phyloP scores from a whole-genome alignment of 53 echinoderm and acorn worm species.

The Zoroaster sp. region DNA sequence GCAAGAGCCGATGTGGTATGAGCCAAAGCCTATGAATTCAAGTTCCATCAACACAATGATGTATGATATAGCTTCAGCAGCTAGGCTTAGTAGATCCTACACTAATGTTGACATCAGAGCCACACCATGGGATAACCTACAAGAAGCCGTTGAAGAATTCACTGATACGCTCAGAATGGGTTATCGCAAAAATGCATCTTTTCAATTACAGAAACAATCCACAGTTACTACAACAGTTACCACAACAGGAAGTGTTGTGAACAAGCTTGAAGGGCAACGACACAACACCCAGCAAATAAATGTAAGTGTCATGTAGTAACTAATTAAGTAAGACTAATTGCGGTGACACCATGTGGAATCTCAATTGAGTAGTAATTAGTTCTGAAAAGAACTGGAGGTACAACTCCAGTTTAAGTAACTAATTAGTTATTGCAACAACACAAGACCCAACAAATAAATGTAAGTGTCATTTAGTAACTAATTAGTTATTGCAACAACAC shows the following conservation, averaged over 20 bases:
- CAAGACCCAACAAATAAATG: background rate
- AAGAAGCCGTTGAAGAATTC: constrained; percentile 44
- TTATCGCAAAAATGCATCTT: background rate
- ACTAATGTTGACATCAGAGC: constrained; percentile 39
- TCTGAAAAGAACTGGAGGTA: no score
- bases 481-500: no score
- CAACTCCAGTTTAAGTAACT: no score
- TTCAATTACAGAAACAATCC: background rate
- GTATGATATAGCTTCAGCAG: constrained; percentile 19
- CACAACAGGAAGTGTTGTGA: background rate
- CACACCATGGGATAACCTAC: background rate
- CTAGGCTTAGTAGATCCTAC: constrained; percentile 11
- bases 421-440: no score
- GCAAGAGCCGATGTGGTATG: constrained; percentile 8
- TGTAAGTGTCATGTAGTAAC: no score
- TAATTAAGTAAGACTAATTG: no score
- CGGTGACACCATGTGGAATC: no score
- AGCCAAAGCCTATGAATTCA: background rate
- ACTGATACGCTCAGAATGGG: background rate
- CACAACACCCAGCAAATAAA: background rate
- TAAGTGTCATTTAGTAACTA: no score
- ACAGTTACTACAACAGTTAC: background rate
- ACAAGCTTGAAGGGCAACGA: no score
- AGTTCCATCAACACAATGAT: constrained; percentile 2
- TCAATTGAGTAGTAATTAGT: no score